phyloP scores from a whole-genome alignment of 2,888 invertebrate species.

The Diachrysia chrysitis region DNA sequence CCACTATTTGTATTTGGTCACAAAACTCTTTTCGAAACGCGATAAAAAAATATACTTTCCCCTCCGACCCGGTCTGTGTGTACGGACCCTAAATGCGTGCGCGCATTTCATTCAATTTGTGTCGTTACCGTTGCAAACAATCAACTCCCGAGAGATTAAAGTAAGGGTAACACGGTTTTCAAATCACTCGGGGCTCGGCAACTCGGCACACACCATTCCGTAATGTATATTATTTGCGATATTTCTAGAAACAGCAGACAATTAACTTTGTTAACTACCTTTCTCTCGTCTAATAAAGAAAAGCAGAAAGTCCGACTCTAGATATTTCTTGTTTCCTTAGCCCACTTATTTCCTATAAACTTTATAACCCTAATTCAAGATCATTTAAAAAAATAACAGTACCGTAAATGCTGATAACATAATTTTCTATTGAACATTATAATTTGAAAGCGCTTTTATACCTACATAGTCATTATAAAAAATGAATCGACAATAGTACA shows the following conservation, averaged over 20 bases:
- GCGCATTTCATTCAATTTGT: slow-evolving; percentile 61
- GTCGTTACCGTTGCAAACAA: slow-evolving; percentile 60
- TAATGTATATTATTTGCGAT: slow-evolving; percentile 35
- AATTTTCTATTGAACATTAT: neutral
- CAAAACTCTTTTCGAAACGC: too few relatives aligned
- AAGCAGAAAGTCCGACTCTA: slow-evolving; percentile 21
- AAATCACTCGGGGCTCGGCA: slow-evolving; percentile 48
- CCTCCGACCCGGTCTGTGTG: too few relatives aligned
- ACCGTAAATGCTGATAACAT: neutral
- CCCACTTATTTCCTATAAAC: slow-evolving; percentile 18
- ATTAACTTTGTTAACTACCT: slow-evolving; percentile 26
- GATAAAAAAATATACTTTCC: too few relatives aligned
- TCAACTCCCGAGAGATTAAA: slow-evolving; percentile 62
- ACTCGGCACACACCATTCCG: slow-evolving; percentile 15
- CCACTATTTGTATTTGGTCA: too few relatives aligned
- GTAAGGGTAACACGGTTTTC: slow-evolving; percentile 62
- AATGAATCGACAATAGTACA: neutral
- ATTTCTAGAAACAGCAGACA: slow-evolving; percentile 27
- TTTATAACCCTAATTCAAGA: slow-evolving; percentile 20
- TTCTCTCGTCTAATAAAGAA: slow-evolving; percentile 33
- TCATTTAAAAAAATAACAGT: slow-evolving; percentile 6
- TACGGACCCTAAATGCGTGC: slow-evolving; percentile 57
- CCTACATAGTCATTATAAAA: neutral
- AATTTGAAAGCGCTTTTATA: neutral
- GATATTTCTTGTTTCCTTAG: slow-evolving; percentile 26